A percentile compares a stretch with the other conserved stretches of the same genome.
phyloP scores from a whole-genome alignment of 2,888 invertebrate species.

The Linnaemya tessellans region DNA sequence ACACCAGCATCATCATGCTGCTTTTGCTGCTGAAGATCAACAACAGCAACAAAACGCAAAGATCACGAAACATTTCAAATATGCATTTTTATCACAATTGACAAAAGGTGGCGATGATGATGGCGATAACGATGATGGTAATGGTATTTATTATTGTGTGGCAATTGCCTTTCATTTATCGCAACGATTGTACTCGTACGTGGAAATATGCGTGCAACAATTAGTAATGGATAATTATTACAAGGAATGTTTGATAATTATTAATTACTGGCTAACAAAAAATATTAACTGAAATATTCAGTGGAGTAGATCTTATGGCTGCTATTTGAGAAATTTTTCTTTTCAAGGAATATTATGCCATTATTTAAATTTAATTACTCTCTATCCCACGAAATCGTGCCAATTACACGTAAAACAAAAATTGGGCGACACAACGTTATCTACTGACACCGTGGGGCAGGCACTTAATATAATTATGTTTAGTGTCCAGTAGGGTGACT shows the following conservation, averaged over 20 bases:
- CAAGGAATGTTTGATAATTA: slow-evolving; percentile 54
- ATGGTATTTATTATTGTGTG: slow-evolving; percentile 56
- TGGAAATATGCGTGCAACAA: slow-evolving; percentile 38
- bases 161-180: slow-evolving; percentile 48
- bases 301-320: no score
- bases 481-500: no score
- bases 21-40: not conserved
- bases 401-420: no score
- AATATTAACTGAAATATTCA: not conserved
- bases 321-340: no score
- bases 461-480: no score
- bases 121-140: slow-evolving; percentile 36
- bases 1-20: not conserved
- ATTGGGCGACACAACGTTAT: no score
- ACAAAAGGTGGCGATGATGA: slow-evolving; percentile 66
- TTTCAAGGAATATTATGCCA: no score
- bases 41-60: slow-evolving; percentile 5
- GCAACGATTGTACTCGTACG: slow-evolving; percentile 24
- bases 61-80: slow-evolving; percentile 60
- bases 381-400: no score
- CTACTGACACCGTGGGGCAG: no score
- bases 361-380: not conserved
- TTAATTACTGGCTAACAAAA: slow-evolving; percentile 1
- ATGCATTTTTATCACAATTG: slow-evolving; percentile 64
- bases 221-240: slow-evolving; percentile 53